phyloP scores from a whole-genome alignment of 2,888 invertebrate genomes.

The Polyommatus iphigenia region DNA sequence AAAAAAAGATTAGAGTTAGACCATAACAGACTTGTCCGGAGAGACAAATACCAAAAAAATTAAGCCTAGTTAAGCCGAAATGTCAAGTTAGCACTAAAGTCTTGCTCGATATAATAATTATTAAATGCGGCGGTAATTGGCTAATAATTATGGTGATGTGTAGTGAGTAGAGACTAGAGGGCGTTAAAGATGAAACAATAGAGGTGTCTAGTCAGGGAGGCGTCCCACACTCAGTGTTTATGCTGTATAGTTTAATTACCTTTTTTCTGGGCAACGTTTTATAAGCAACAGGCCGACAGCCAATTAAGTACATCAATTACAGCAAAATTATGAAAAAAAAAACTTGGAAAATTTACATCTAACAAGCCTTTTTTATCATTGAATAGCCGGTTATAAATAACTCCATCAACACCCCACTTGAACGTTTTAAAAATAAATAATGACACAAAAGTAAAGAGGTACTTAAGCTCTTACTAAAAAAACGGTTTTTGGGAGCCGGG shows the following conservation, averaged over 20 bases:
- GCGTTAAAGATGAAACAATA: background rate
- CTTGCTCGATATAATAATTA: too few species aligned
- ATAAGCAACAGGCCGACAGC: background rate
- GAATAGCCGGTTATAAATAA: background rate
- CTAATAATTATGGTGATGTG: background rate
- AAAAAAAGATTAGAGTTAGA: too few species aligned
- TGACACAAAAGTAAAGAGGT: too few species aligned
- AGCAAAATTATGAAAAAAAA: background rate
- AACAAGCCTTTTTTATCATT: background rate
- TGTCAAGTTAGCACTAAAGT: too few species aligned
- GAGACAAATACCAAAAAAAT: too few species aligned
- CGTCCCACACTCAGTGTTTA: background rate
- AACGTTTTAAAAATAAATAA: background rate
- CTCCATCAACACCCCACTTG: background rate
- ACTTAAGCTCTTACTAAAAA: too few species aligned
- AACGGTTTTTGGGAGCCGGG: too few species aligned
- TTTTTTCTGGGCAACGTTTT: background rate
- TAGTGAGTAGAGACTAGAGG: background rate
- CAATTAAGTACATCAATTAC: background rate
- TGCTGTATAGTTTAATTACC: background rate
- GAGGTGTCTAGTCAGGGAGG: background rate
- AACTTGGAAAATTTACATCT: background rate
- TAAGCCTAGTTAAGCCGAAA: too few species aligned
- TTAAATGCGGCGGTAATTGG: background rate
- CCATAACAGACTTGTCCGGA: too few species aligned